Evolutionary conservation across 2,113 vertebrate genomes (phyloP).

Genomic region (Platysteira castanea): DNA sequence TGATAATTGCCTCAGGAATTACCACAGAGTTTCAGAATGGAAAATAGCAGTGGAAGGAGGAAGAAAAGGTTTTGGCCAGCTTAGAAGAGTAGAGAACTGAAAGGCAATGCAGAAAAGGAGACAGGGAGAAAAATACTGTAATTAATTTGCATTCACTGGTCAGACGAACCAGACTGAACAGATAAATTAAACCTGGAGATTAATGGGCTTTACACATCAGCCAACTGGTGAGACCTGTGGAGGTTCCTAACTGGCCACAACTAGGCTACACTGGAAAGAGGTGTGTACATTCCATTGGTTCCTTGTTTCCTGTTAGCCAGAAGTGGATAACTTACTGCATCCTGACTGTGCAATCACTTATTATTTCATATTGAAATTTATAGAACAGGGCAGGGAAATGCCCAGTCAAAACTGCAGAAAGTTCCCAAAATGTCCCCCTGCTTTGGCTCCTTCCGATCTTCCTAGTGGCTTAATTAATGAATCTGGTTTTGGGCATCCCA

Average conservation of each 20-base stretch:
- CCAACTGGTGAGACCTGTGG: background rate
- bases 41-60: background rate
- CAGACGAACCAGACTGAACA: background rate
- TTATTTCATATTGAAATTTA: background rate
- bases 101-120: background rate
- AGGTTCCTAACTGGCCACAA: background rate
- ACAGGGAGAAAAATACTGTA: background rate
- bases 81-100: background rate
- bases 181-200: background rate
- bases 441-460: background rate
- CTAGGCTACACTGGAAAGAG: fast-evolving
- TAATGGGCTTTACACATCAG: background rate
- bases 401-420: background rate
- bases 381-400: background rate
- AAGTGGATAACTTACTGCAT: background rate
- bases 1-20: background rate
- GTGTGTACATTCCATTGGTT: background rate
- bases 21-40: background rate
- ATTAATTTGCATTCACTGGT: background rate
- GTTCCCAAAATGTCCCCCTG: background rate
- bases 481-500: background rate
- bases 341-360: fast-evolving
- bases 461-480: background rate
- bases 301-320: background rate
- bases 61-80: background rate